Evolutionary conservation across 2,113 vertebrate species (phyloP).

Genomic region (Callionymus lyra): DNA sequence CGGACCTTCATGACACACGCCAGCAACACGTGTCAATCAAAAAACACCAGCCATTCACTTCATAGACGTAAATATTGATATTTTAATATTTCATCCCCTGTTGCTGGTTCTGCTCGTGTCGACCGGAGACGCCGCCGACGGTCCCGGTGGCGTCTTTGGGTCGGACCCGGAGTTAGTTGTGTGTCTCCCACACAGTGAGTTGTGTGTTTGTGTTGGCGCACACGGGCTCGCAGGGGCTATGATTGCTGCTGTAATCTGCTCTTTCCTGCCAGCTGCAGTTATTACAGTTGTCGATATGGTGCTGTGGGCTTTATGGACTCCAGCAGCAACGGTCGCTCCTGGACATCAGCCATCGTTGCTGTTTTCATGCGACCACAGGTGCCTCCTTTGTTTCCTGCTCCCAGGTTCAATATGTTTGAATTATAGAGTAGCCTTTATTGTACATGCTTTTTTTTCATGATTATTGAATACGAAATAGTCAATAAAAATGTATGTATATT

Average conservation of each 20-base stretch:
- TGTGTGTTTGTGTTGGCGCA: neutral
- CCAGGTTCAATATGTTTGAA: too few species aligned
- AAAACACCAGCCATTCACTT: too few species aligned
- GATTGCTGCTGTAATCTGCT: constrained; percentile 53
- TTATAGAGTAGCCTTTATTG: too few species aligned
- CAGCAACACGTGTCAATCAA: neutral
- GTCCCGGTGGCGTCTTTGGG: neutral
- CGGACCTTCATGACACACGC: constrained; percentile 18
- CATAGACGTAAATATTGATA: too few species aligned
- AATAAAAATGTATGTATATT: too few species aligned
- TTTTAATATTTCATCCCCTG: too few species aligned
- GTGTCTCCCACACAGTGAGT: constrained; percentile 11
- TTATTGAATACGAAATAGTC: too few species aligned
- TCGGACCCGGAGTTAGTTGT: constrained; percentile 8
- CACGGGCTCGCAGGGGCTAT: constrained; percentile 5
- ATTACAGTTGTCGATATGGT: constrained; percentile 59
- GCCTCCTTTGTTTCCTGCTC: too few species aligned
- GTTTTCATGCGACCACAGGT: neutral
- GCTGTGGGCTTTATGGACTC: constrained; percentile 56
- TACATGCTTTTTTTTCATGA: too few species aligned
- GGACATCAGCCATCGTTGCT: constrained; percentile 38
- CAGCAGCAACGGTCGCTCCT: constrained; percentile 40
- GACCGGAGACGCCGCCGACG: neutral
- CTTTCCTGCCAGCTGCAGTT: constrained; percentile 54
- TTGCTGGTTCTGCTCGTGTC: neutral